Conservation (phyloP, 2,113 vertebrate species). For the Albula goreensis region DNA sequence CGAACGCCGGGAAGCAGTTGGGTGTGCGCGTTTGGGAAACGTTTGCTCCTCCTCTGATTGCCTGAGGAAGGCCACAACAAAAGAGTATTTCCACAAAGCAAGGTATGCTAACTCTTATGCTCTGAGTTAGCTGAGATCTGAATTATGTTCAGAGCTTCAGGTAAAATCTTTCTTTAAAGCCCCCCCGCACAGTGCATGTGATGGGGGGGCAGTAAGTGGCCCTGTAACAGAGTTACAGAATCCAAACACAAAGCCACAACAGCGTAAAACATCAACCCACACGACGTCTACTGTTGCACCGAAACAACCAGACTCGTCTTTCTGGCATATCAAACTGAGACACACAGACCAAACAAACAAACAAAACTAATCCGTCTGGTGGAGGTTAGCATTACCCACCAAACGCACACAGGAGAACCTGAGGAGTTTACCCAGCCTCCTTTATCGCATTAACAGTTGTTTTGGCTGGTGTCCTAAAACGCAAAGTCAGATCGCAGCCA, state of each 20-base stretch:
- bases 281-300: not conserved
- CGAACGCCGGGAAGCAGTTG: not conserved
- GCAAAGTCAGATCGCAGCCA: slow-evolving; percentile 44
- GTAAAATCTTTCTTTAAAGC: too few relatives aligned
- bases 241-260: not conserved
- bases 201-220: not conserved
- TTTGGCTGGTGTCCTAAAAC: slow-evolving; percentile 53
- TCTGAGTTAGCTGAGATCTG: slow-evolving; percentile 40
- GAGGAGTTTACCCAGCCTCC: slow-evolving; percentile 44
- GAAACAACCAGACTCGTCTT: not conserved
- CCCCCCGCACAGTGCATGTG: not conserved
- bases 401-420: slow-evolving; percentile 54
- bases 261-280: not conserved
- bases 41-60: not conserved
- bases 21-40: not conserved
- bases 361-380: not conserved
- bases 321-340: not conserved
- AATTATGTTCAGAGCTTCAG: slow-evolving; percentile 33
- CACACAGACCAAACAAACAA: not conserved
- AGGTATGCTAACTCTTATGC: not conserved
- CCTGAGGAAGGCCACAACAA: slow-evolving; percentile 51
- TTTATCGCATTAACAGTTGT: slow-evolving; percentile 57
- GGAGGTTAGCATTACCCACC: slow-evolving; percentile 47
- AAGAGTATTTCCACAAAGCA: not conserved
- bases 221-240: too few relatives aligned